Base-by-base conservation (phyloP, 2,113 vertebrate species). In the Lamprotornis superbus region DNA sequence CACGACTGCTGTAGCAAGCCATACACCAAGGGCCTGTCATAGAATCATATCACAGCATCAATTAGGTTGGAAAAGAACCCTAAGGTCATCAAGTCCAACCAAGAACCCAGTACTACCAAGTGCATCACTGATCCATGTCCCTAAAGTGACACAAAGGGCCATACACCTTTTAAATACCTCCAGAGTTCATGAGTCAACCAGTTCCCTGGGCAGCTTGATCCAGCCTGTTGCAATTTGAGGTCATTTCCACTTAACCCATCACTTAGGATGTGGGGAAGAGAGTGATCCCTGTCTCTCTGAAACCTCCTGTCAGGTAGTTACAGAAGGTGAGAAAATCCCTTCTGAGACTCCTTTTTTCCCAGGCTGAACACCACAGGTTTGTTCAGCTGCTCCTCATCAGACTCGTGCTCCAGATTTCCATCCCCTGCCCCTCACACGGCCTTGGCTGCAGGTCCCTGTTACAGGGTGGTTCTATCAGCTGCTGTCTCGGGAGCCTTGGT, bases 11-110 rank as follows among this genome's bases (percentile, higher is more conserved):
- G 3, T 56, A 30, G 15, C 5, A 10, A 67, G 67, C 40, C 5
- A 2, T 18, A 20, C 3, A 8, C 15, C 0, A 2, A 24, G 19
- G 35, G 28, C 1, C 3, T 6, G 39, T 27, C n/a, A 68, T 3
- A 27, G 63, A 47, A 60, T 68, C 13, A 35, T 10, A 46, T 30
- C 39, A 59, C 40, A 76, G 61, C 60, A 47, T 61, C 39, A 60
- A 3, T 67, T 46, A 53, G 47, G 14, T 23, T 69, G 70, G n/a
- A 61, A 69, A 69, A 83, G 52, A 39, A 21, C 16, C 28, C 16
- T 21, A 67, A 60, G 30, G 40, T 40, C 20, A 75, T 35, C 21
- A 40, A 60, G 12, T 59, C 31, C 27, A 74, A 52, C 33, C 44
- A 59, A 17, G n/a, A 81, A 39, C 5, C 5, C 13, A 67, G 52